Percentiles rank a stretch among this genome's conserved stretches.
Evolutionary conservation across 2,113 vertebrate genomes (phyloP).

Genomic region (Mionectes macconnelli): DNA sequence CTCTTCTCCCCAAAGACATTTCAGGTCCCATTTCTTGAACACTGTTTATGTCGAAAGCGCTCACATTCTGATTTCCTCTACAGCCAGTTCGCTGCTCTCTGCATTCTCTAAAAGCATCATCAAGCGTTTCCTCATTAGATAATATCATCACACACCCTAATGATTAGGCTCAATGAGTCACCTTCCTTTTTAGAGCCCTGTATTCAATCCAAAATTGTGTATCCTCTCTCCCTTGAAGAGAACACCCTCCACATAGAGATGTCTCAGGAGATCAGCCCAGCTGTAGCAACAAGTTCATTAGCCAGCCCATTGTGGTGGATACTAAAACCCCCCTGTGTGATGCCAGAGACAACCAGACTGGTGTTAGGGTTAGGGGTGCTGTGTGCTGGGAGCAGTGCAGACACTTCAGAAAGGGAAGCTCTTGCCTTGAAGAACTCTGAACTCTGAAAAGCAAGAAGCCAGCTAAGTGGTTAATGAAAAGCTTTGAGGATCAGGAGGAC

Average conservation of each 20-base stretch:
- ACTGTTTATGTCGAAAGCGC: constrained; percentile 41
- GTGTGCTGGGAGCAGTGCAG: background rate
- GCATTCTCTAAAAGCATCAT: constrained; percentile 63
- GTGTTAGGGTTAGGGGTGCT: background rate
- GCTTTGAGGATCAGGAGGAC: background rate
- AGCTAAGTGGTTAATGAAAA: background rate
- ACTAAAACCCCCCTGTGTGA: background rate
- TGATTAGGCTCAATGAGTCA: constrained; percentile 62
- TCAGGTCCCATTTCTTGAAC: constrained; percentile 51
- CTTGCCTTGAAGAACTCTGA: background rate
- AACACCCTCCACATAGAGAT: background rate
- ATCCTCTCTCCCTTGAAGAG: constrained; percentile 43
- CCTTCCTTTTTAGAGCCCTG: constrained; percentile 52
- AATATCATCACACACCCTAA: constrained; percentile 66
- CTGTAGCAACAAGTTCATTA: constrained; percentile 41
- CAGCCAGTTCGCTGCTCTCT: constrained; percentile 25
- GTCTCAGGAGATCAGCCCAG: constrained; percentile 11
- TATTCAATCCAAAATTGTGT: constrained; percentile 46
- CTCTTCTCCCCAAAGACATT: constrained; percentile 51
- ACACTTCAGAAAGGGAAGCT: background rate
- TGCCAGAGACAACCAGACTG: background rate
- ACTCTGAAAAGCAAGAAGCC: background rate
- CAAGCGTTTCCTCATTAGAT: constrained; percentile 69
- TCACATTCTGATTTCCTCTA: constrained; percentile 50
- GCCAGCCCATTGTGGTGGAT: background rate